These are phyloP conservation scores for Apus apus DNA, from an alignment of 2,113 vertebrate genomes.

Conservation along the genomic window DNA sequence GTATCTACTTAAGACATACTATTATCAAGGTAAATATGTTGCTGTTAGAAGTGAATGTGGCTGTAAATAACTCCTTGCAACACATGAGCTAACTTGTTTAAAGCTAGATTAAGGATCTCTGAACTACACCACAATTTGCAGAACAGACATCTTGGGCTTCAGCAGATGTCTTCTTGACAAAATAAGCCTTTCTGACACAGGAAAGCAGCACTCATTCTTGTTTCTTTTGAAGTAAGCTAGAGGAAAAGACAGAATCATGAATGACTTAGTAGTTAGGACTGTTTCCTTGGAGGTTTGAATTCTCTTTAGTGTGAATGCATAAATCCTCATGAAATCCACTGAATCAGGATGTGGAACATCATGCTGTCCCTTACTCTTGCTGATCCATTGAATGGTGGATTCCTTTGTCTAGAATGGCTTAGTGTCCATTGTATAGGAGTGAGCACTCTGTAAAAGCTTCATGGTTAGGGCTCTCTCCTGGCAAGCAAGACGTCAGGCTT, in stretches of 20 bases:
- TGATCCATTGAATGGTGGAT: not conserved
- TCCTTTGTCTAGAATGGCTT: not conserved
- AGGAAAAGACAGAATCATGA: not conserved
- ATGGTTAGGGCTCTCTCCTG: not conserved
- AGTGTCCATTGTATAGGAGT: not conserved
- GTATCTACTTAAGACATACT: not conserved
- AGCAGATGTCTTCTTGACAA: not conserved
- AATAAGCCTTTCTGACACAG: not conserved
- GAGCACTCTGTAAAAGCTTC: not conserved
- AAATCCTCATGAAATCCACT: not conserved
- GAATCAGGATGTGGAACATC: not conserved
- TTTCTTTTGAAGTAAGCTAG: not conserved
- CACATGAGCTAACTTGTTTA: not conserved
- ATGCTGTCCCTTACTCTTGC: not conserved
- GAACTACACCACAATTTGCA: not conserved
- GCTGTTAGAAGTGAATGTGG: not conserved
- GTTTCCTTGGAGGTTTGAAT: not conserved
- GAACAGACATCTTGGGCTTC: not conserved
- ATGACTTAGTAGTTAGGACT: not conserved
- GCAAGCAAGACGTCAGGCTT: accelerated
- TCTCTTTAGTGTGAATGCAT: not conserved
- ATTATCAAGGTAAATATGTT: not conserved
- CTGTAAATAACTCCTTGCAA: not conserved
- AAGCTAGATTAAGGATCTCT: not conserved
- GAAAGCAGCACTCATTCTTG: not conserved